Evolutionary conservation across 2,797 vertebrate genomes (phyloP), one percentile per base, ranked within the genome.

Genomic region (Leptoclinus maculatus): DNA sequence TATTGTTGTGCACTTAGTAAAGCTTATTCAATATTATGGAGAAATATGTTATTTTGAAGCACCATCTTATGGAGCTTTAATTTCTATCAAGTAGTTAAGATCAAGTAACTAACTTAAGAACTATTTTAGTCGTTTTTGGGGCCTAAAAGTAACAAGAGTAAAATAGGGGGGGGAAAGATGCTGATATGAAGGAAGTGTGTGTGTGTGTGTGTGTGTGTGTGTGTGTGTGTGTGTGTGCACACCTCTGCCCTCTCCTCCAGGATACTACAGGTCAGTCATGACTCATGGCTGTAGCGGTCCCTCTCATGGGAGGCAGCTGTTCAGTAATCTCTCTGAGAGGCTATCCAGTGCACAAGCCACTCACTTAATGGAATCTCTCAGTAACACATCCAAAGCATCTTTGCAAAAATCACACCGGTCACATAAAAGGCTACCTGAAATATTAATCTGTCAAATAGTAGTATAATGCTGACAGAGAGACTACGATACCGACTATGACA

Each of bases 251-350:
- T 67, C 59, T 21, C n/a, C 79, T 89, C 87, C 43, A 43, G 66
- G 83, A 91, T 79, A 90, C 70, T 68, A 81, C 70, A 80, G 87
- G 84, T 90, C 85, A 90, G 83, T 87, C 76, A 68, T 78, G 79
- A 63, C 80, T 87, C 87, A 87, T 88, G 91, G 90, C 88, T 66
- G 70, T 77, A 79, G 85, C 79, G 23, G 87, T 87, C 66, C 79
- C 80, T 82, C 70, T 66, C 79, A 70, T 79, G 68, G 89, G 85
- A 88, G 82, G 74, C 90, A 93, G 93, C 92, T 93, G 90, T 88
- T 92, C 81, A 87, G 89, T 92, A 93, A 95, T 95, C 88, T 92
- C 80, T 90, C 90, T 93, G 91, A 95, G 85, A 95, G 93, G 89
- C 84, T 83, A 87, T 90, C 82, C 81, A 76, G 56, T 77, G 68